Percentiles rank a stretch among this genome's conserved stretches.
phyloP scores from a whole-genome alignment of 2,113 vertebrate species.

The Pelusios castaneus region DNA sequence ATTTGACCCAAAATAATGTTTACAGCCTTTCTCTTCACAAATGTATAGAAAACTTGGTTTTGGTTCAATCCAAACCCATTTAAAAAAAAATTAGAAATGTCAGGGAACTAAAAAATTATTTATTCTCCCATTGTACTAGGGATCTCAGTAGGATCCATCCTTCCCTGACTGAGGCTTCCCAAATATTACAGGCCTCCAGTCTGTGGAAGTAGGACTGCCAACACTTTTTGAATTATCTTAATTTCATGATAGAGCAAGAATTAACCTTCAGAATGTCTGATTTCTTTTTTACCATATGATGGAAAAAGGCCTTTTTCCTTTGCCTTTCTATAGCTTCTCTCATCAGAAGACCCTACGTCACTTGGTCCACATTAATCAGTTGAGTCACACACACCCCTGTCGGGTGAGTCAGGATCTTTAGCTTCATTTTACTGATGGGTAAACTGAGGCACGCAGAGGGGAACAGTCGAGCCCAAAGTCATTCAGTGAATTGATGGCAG shows the following conservation, averaged over 20 bases:
- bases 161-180: background rate
- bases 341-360: background rate
- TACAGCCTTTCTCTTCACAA: background rate
- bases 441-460: background rate
- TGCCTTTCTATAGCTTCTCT: background rate
- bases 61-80: no score
- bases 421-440: background rate
- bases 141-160: background rate
- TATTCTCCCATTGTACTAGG: background rate
- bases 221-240: background rate
- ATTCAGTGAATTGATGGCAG: background rate
- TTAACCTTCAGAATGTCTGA: background rate
- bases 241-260: background rate
- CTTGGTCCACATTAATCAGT: background rate
- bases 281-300: background rate
- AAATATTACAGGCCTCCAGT: background rate
- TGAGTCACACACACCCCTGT: background rate
- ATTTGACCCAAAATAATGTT: background rate
- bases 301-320: background rate
- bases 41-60: background rate
- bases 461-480: no score
- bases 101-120: background rate
- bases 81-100: background rate
- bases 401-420: background rate
- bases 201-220: background rate